Evolutionary conservation across 2,888 invertebrate species (phyloP).

Genomic region (Andrena bucephala): DNA sequence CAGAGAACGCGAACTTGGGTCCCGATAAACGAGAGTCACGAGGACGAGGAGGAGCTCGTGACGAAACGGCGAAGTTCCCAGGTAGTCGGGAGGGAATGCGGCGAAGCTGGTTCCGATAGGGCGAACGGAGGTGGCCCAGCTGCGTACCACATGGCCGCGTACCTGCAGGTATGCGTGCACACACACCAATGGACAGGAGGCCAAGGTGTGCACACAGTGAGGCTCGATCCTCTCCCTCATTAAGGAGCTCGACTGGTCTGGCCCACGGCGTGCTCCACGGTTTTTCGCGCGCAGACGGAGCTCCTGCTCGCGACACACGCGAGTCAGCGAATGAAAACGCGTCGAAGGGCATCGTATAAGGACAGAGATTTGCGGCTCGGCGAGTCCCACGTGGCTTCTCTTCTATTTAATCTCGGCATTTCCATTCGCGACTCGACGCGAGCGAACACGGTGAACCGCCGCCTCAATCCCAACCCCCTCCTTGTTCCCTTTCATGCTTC

Average conservation of each 20-base stretch:
- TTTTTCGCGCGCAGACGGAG: slow-evolving; percentile 48
- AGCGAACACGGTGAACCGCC: neutral
- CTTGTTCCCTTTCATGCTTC: neutral
- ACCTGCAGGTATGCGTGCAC: slow-evolving; percentile 57
- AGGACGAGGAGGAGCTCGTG: slow-evolving; percentile 32
- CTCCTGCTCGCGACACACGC: neutral
- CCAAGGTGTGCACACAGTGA: slow-evolving; percentile 32
- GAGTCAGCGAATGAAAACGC: neutral
- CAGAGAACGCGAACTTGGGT: slow-evolving; percentile 7
- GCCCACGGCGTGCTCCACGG: slow-evolving; percentile 41
- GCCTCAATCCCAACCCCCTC: slow-evolving; percentile 6
- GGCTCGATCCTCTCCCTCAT: slow-evolving; percentile 65
- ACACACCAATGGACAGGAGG: neutral
- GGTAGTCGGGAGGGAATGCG: slow-evolving; percentile 58
- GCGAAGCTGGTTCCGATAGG: slow-evolving; percentile 56
- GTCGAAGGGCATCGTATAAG: slow-evolving; percentile 25
- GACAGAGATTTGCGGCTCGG: neutral
- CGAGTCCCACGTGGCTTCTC: slow-evolving; percentile 38
- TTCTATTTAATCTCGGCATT: slow-evolving; percentile 34
- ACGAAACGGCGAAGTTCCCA: slow-evolving; percentile 49
- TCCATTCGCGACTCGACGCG: slow-evolving; percentile 20
- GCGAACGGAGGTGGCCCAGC: slow-evolving; percentile 48
- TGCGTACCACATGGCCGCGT: slow-evolving; percentile 55
- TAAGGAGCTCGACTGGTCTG: slow-evolving; percentile 66
- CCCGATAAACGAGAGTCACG: slow-evolving; percentile 16